phyloP scores from a whole-genome alignment of 2,113 vertebrate species.

The Loxodonta africana region DNA sequence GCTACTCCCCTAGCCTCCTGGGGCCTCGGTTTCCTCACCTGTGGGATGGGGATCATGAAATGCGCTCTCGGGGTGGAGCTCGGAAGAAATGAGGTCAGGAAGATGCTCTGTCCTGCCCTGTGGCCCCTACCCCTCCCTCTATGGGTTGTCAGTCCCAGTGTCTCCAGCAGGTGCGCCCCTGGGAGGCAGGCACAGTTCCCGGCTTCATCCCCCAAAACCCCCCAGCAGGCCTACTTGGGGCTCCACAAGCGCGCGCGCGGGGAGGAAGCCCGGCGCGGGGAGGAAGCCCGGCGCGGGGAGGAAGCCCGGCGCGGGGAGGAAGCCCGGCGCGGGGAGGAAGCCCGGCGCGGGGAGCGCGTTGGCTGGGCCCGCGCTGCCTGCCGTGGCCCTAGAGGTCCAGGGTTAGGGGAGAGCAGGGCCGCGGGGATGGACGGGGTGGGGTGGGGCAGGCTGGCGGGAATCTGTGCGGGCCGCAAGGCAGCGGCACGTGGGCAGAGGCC shows the following conservation, averaged over 20 bases:
- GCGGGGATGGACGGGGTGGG: too few species aligned
- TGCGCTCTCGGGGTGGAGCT: not conserved
- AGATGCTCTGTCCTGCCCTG: not conserved
- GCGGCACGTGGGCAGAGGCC: not conserved
- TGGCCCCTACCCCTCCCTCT: not conserved
- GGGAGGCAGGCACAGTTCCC: not conserved
- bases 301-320: not conserved
- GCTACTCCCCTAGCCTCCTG: not conserved
- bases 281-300: not conserved
- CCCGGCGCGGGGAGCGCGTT: not conserved
- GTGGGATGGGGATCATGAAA: not conserved
- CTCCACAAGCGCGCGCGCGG: not conserved
- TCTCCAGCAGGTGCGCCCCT: not conserved
- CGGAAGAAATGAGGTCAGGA: not conserved
- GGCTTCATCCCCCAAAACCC: rapidly evolving
- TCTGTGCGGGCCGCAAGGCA: too few species aligned
- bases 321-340: not conserved
- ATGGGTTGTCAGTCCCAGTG: not conserved
- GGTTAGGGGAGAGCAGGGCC: rapidly evolving
- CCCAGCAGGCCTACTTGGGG: not conserved
- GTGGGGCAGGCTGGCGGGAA: rapidly evolving
- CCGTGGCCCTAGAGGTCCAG: not conserved
- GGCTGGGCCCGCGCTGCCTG: too few species aligned
- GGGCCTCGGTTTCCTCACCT: not conserved
- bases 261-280: not conserved